These are phyloP conservation scores for Leptoteleia sp. DNA, from an alignment of 1,140 invertebrate genomes.

Conservation along the genomic window DNA sequence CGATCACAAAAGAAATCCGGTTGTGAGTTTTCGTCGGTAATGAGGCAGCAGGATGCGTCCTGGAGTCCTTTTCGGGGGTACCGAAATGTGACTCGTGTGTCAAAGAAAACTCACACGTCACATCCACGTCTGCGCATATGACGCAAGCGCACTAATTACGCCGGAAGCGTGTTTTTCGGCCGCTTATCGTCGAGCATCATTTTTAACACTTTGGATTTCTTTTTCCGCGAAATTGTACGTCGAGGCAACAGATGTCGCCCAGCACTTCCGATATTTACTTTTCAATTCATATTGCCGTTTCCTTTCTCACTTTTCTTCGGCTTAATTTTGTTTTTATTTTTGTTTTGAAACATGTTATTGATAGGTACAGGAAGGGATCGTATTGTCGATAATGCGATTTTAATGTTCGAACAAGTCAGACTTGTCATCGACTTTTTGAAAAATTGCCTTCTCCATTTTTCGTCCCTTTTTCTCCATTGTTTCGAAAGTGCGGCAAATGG, in stretches of 20 bases:
- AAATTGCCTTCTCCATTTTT: neutral
- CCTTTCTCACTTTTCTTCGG: conserved; percentile 2
- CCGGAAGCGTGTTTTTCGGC: conserved; percentile 33
- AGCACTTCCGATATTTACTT: conserved; percentile 37
- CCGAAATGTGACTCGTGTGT: conserved; percentile 42
- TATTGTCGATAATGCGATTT: conserved; percentile 29
- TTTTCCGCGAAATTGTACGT: conserved; percentile 29
- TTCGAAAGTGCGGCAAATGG: neutral
- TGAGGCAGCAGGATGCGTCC: conserved; percentile 23
- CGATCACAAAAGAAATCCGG: conserved; percentile 67
- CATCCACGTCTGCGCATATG: conserved; percentile 49
- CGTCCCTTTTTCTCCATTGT: too few relatives aligned
- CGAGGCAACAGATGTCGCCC: conserved; percentile 38
- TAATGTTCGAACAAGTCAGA: conserved; percentile 14
- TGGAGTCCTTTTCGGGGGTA: conserved; percentile 17
- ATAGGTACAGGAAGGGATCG: neutral
- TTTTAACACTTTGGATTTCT: conserved; percentile 62
- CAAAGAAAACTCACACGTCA: conserved; percentile 52
- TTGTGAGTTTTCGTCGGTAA: conserved; percentile 24
- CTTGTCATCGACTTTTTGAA: conserved; percentile 34
- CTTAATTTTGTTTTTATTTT: neutral
- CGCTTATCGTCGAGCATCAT: conserved; percentile 45
- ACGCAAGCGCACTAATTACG: conserved; percentile 50
- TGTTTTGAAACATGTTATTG: neutral
- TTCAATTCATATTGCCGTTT: neutral